Evolutionary conservation across 2,113 vertebrate species (phyloP).

Genomic region (Syrmaticus mikado): DNA sequence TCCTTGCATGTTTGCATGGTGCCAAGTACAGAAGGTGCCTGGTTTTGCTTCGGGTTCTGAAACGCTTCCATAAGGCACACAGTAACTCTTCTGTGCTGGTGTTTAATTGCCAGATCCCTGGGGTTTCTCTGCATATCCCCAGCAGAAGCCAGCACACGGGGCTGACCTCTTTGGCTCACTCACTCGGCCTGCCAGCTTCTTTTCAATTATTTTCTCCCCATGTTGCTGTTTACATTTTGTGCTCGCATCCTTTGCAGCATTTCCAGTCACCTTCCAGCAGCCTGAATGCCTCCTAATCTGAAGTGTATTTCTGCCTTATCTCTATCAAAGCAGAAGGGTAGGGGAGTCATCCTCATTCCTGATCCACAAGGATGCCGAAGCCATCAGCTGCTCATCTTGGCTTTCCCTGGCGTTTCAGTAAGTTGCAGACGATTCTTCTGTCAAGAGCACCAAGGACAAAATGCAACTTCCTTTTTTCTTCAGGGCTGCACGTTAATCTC

Average conservation of each 20-base stretch:
- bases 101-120: neutral
- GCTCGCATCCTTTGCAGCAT: neutral
- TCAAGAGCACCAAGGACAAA: conserved; percentile 58
- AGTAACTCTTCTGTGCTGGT: neutral
- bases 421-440: neutral
- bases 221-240: conserved; percentile 19
- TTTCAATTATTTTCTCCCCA: conserved; percentile 42
- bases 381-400: neutral
- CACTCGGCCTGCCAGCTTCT: conserved; percentile 15
- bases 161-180: conserved; percentile 8
- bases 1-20: neutral
- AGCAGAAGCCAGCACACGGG: neutral
- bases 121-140: neutral
- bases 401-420: neutral
- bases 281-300: conserved; percentile 10
- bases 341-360: neutral
- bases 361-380: conserved; percentile 4
- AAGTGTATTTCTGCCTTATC: conserved; percentile 52
- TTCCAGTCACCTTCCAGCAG: conserved; percentile 33
- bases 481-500: conserved; percentile 22
- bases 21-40: conserved; percentile 36
- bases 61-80: neutral
- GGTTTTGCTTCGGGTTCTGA: neutral
- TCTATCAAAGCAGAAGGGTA: conserved; percentile 52
- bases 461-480: neutral